Conservation (phyloP, 2,797 vertebrate genomes). For the Graptemys geographica region DNA sequence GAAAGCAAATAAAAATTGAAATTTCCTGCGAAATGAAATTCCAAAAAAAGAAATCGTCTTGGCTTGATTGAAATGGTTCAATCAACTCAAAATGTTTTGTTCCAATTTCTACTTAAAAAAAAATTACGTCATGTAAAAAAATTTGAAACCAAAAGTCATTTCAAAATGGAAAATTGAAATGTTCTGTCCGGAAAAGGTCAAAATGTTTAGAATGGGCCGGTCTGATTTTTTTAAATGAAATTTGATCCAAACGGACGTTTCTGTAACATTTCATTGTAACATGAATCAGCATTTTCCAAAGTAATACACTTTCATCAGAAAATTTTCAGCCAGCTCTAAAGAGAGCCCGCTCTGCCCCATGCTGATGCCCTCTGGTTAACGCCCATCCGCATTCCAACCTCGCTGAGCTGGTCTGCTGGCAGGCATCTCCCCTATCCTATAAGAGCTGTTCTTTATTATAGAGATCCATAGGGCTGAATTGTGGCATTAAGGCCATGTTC, state of each 20-base stretch:
- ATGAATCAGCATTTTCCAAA: background rate
- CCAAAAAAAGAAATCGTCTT: background rate
- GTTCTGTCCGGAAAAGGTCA: background rate
- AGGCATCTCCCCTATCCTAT: background rate
- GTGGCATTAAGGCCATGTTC: background rate
- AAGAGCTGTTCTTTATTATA: background rate
- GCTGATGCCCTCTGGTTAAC: background rate
- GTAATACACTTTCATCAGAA: background rate
- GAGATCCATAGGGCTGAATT: background rate
- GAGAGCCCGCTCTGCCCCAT: background rate
- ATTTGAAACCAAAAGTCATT: background rate
- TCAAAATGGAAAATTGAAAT: background rate
- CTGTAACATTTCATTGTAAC: background rate
- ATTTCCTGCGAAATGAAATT: background rate
- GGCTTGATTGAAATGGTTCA: background rate
- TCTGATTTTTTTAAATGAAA: background rate
- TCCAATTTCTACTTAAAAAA: no score
- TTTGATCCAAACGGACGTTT: background rate
- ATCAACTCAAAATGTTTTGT: background rate
- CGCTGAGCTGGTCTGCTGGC: background rate
- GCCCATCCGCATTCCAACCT: background rate
- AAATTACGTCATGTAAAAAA: no score
- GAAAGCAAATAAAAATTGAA: background rate
- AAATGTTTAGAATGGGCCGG: background rate
- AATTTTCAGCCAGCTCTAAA: background rate